Base-by-base conservation (phyloP, 2,113 vertebrate genomes). In the Phocoena sinus region DNA sequence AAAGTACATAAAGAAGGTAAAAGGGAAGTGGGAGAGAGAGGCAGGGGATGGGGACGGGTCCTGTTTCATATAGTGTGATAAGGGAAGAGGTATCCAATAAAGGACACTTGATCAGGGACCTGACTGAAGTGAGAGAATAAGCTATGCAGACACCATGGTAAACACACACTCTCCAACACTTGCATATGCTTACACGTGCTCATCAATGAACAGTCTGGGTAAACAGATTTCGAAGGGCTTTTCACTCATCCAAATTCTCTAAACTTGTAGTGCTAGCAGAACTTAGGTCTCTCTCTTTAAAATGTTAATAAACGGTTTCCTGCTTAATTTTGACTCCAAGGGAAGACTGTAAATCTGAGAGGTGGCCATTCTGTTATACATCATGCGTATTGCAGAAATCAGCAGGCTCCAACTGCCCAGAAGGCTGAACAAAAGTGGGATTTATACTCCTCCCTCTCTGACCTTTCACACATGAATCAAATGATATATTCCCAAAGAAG, bases 391-490 rank as follows among this genome's bases (percentile, higher is more conserved):
- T 96, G 94, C 81, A 89, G 90, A 97, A 98, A 98, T 97, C 96
- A 98, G 96, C 96, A 89, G 87, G 76, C 92, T 90, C 60, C 2
- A 60, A 94, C 89, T 97, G 96, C 94, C 96, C 95, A 89, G 90
- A 97, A 98, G 94, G 89, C 87, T 97, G 97, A 97, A 98, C 94
- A 97, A 97, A 98, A 98, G 94, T 98, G 71, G 95, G 95, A 98
- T 98, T 98, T 98, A 98, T 97, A 60, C 84, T 88, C 95, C 93
- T 96, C 68, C 90, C 90, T 96, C 56, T 18, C 94, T 96, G 97
- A 96, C 97, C 96, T 96, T 96, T 97, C 94, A 96, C 92, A 97
- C 97, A 96, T 95, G 92, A 97, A 98, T 98, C 97, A 97, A 96
- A 96, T 96, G 94, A 97, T 97, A 94, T 97, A 97, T 97, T 96